These are phyloP conservation scores for Andrena bucephala DNA, from an alignment of 2,888 invertebrate species.

Conservation along the genomic window DNA sequence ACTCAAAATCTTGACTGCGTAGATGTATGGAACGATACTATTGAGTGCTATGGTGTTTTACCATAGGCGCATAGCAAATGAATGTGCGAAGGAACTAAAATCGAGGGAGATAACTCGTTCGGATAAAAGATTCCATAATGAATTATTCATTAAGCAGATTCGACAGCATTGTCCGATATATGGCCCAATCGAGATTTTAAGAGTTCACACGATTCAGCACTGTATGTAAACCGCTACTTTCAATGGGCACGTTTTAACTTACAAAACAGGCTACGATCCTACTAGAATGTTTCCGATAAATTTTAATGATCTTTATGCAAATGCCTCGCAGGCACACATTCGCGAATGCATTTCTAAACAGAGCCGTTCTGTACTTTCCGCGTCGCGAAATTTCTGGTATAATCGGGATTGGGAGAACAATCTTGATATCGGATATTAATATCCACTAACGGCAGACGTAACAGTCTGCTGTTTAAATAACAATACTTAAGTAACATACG, in stretches of 20 bases:
- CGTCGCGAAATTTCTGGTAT: too few relatives aligned
- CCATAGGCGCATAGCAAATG: constrained; percentile 67
- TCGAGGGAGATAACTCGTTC: constrained; percentile 57
- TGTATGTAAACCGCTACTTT: constrained; percentile 15
- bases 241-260: not conserved
- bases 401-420: too few relatives aligned
- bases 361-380: not conserved
- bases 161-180: constrained; percentile 65
- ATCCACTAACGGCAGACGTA: too few relatives aligned
- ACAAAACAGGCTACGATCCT: not conserved
- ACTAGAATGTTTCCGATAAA: not conserved
- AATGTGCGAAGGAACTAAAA: constrained; percentile 61
- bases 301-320: not conserved
- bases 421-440: too few relatives aligned
- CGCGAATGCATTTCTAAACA: not conserved
- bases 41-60: constrained; percentile 43
- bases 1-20: constrained; percentile 1
- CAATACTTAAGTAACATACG: constrained; percentile 4
- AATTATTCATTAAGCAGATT: constrained; percentile 71
- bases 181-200: constrained; percentile 44
- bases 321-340: not conserved
- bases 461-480: too few relatives aligned
- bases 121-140: constrained; percentile 56
- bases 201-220: not conserved
- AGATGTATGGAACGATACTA: constrained; percentile 11